phyloP scores from a whole-genome alignment of 2,888 invertebrate species.

The Synergus japonicus region DNA sequence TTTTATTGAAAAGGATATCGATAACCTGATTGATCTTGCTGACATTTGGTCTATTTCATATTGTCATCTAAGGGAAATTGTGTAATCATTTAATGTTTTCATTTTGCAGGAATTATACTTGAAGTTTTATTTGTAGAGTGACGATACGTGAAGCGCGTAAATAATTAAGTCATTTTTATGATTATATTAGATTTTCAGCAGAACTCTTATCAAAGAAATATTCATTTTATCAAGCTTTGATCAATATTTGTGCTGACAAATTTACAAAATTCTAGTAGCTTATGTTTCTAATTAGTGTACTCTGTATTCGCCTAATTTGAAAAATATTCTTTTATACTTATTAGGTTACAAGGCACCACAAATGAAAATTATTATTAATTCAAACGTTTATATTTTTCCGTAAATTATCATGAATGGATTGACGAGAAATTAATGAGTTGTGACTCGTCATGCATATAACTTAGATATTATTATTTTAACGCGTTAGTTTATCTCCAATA shows the following conservation, averaged over 20 bases:
- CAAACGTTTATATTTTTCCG: neutral
- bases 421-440: conserved; percentile 6
- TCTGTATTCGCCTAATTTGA: neutral
- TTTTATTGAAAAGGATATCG: neutral
- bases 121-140: neutral
- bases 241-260: neutral
- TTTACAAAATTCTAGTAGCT: neutral
- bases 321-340: neutral
- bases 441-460: neutral
- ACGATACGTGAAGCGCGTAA: neutral
- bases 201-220: neutral
- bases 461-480: conserved; percentile 5
- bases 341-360: neutral
- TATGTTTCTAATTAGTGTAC: neutral
- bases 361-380: neutral
- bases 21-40: conserved; percentile 5
- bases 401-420: conserved; percentile 20
- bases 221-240: too few species aligned
- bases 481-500: neutral
- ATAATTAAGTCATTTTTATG: neutral
- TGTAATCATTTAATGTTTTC: neutral
- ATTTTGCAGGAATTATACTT: neutral
- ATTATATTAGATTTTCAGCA: neutral
- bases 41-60: neutral
- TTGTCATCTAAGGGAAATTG: neutral